phyloP scores from a whole-genome alignment of 1,140 invertebrate genomes.

The Ylistrum balloti region DNA sequence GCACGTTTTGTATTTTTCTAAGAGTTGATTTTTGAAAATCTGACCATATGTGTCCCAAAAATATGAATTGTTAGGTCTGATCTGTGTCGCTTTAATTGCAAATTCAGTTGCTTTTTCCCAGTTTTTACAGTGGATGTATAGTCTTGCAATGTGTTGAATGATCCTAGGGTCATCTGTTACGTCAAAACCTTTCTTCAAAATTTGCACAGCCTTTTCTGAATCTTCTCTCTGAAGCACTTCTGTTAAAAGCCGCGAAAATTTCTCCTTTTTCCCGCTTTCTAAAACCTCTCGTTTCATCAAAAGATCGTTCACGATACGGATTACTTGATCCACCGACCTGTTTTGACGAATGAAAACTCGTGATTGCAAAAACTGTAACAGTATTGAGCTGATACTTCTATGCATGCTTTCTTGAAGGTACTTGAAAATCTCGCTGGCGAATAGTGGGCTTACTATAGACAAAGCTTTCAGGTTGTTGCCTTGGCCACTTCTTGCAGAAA shows the following conservation, averaged over 20 bases:
- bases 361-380: constrained; percentile 58
- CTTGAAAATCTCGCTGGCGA: constrained; percentile 63
- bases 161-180: constrained; percentile 63
- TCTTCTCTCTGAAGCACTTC: constrained; percentile 58
- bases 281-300: constrained; percentile 63
- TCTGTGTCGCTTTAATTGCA: constrained; percentile 60
- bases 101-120: constrained; percentile 65
- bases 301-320: constrained; percentile 60
- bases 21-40: constrained; percentile 61
- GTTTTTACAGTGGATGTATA: constrained; percentile 64
- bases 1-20: constrained; percentile 55
- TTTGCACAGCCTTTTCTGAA: constrained; percentile 55
- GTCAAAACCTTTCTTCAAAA: constrained; percentile 60
- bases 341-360: constrained; percentile 12
- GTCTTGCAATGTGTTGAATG: constrained; percentile 67
- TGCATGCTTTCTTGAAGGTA: constrained; percentile 45
- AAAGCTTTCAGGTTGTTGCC: constrained; percentile 55
- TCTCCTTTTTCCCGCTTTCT: constrained; percentile 51
- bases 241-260: constrained; percentile 64
- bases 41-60: constrained; percentile 71
- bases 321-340: constrained; percentile 54
- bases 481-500: constrained; percentile 50
- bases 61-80: constrained; percentile 66
- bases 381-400: constrained; percentile 49
- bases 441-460: constrained; percentile 58